phyloP scores from a whole-genome alignment of 2,797 vertebrate genomes.

The Caiman crocodilus region DNA sequence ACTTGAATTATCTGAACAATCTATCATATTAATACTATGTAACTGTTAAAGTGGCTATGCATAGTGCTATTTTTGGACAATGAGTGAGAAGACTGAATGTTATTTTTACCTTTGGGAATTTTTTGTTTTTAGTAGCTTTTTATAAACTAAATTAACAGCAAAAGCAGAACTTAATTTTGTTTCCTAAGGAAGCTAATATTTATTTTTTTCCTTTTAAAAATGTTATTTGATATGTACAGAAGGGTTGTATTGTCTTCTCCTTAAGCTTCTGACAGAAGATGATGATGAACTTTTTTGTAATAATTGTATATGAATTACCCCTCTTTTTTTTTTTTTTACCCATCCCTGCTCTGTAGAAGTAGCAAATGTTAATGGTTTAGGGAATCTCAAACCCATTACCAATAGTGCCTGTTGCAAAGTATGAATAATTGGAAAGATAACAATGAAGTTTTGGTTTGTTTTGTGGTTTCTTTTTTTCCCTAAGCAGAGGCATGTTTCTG shows the following conservation, averaged over 20 bases:
- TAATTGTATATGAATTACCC: neutral
- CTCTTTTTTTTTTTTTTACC: neutral
- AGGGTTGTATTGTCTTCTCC: neutral
- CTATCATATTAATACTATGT: neutral
- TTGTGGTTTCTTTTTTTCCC: neutral
- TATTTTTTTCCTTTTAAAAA: neutral
- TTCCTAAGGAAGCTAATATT: conserved; percentile 48
- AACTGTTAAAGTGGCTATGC: neutral
- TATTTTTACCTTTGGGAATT: conserved; percentile 4
- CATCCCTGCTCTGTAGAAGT: neutral
- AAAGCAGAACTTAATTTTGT: conserved; percentile 33
- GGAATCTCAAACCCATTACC: conserved; percentile 3
- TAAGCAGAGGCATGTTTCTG: neutral
- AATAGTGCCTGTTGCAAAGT: conserved; percentile 12
- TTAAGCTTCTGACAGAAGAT: neutral
- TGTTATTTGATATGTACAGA: conserved; percentile 4
- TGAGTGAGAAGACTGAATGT: conserved; percentile 2
- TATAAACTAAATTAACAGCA: neutral
- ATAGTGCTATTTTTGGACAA: neutral
- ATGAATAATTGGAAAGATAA: neutral
- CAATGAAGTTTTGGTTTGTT: neutral
- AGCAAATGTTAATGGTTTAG: neutral
- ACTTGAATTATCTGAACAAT: neutral
- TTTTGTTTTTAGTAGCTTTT: conserved; percentile 1
- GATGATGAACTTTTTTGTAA: neutral